Evolutionary conservation across 2,113 vertebrate species (phyloP), one percentile per base, ranked within the genome.

Genomic region (Desmodus rotundus): DNA sequence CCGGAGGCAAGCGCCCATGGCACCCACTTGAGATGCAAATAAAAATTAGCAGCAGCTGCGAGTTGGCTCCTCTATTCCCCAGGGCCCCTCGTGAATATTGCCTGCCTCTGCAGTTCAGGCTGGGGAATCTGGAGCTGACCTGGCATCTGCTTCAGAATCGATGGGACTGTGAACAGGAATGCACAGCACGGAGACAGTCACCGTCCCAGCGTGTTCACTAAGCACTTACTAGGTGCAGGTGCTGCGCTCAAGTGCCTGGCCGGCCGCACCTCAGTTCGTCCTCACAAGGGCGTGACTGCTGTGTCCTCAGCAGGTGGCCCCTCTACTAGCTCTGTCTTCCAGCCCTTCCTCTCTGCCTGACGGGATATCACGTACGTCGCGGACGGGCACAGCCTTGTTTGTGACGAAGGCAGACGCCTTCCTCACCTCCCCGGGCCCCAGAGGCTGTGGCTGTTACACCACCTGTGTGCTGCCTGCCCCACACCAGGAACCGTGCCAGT

Each of bases 151-250:
- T 12, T 15, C 9, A 24, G 67, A 24, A 65, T 24, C 1, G 0
- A 47, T 26, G 73, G 31, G 41, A 38, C 17, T 0, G 0, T 12
- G 5, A 6, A 5, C 0, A 15, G 58, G 16, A 4, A 43, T 0
- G 14, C 56, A 56, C 26, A 50, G 0, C 28, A 31, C 7, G n/a
- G 3, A 0, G 3, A 0, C 6, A 9, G 3, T 28, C 1, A 0
- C 47, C 33, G 1, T 4, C 4, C 4, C 8, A 0, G 19, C 0
- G 12, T 0, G 3, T 61, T 74, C 20, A 11, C 1, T 22, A 54
- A 54, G 65, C 82, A 63, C 72, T 4, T 54, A 41, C 77, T 81
- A 5, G 0, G 10, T 1, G 36, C 52, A 3, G n/a, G 36, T 26
- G 0, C 56, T 0, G 20, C 8, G 63, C 28, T 1, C 15, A 4